phyloP scores from a whole-genome alignment of 2,888 invertebrate species.

The Habrosyne pyritoides region DNA sequence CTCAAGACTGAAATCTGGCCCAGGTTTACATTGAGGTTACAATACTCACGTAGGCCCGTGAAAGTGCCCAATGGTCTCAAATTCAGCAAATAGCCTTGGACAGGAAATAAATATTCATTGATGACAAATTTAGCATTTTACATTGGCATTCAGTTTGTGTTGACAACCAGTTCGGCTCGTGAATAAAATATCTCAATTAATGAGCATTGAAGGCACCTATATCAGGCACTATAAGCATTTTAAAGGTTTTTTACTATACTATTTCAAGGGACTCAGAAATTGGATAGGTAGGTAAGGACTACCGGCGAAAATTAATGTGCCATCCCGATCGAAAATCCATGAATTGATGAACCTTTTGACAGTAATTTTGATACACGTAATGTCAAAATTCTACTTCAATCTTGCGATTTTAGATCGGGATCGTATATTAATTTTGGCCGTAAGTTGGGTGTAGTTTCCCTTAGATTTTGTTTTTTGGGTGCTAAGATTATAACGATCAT shows the following conservation, averaged over 20 bases:
- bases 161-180: slow-evolving; percentile 29
- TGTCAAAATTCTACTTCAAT: too few species aligned
- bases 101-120: slow-evolving; percentile 39
- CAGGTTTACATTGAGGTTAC: background rate
- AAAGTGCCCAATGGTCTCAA: slow-evolving; percentile 17
- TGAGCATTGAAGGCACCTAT: too few species aligned
- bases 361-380: too few species aligned
- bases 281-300: background rate
- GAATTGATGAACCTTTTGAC: too few species aligned
- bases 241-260: background rate
- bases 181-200: slow-evolving; percentile 32
- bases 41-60: slow-evolving; percentile 11
- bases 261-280: background rate
- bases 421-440: too few species aligned
- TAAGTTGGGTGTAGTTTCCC: too few species aligned
- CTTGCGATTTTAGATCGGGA: too few species aligned
- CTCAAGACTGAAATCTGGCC: background rate
- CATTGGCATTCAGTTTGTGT: slow-evolving; percentile 37
- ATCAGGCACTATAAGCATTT: background rate
- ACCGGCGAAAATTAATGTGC: too few species aligned
- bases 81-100: slow-evolving; percentile 23
- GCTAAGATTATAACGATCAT: too few species aligned
- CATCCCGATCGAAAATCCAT: too few species aligned
- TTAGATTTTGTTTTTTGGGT: too few species aligned
- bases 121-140: slow-evolving; percentile 32